These are phyloP conservation scores for Drosophila aldrichi DNA, from an alignment of 2,888 invertebrate genomes.

Conservation along the genomic window DNA sequence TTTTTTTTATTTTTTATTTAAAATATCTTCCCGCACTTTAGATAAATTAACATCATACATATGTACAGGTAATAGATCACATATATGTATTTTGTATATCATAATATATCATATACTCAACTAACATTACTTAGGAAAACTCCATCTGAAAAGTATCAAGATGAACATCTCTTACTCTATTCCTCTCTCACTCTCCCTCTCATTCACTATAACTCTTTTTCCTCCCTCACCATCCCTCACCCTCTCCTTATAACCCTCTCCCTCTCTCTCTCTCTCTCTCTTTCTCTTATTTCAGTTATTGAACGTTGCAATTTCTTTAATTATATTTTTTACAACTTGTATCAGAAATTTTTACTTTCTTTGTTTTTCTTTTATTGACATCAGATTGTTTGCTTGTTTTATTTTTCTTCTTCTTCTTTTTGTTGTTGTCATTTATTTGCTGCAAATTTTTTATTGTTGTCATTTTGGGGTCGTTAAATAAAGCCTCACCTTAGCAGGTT, in stretches of 20 bases:
- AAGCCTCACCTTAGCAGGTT: constrained; percentile 61
- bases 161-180: not conserved
- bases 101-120: too few species aligned
- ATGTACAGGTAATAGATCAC: too few species aligned
- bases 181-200: not conserved
- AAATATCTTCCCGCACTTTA: too few species aligned
- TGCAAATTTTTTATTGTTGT: constrained; percentile 19
- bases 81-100: too few species aligned
- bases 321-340: not conserved
- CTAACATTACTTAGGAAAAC: too few species aligned
- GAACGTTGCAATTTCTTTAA: not conserved
- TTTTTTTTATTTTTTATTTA: too few species aligned
- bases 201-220: too few species aligned
- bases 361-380: not conserved
- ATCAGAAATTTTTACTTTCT: not conserved
- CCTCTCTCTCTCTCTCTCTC: not conserved
- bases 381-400: not conserved
- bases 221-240: too few species aligned
- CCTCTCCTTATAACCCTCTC: too few species aligned
- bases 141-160: too few species aligned
- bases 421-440: constrained; percentile 22
- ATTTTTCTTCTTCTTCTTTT: not conserved
- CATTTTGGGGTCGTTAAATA: constrained; percentile 62
- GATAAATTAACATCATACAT: too few species aligned
- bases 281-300: not conserved